These are phyloP conservation scores for Rhyacichthys aspro DNA, from an alignment of 2,797 vertebrate species.

Conservation along the genomic window DNA sequence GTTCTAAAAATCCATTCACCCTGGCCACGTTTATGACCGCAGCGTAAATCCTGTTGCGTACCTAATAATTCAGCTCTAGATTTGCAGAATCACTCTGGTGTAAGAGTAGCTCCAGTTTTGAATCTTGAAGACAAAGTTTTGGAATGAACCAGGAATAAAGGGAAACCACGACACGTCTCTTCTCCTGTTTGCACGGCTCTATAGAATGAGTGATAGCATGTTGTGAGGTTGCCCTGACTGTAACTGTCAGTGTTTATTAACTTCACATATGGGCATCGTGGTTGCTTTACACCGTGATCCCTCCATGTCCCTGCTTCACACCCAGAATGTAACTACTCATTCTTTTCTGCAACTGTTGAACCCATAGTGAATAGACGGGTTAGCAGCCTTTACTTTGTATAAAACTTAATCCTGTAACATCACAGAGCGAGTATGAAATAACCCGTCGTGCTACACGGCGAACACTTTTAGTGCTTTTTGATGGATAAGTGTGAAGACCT, in stretches of 20 bases:
- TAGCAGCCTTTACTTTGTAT: neutral
- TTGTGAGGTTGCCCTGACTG: too few species aligned
- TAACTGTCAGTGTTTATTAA: constrained; percentile 15
- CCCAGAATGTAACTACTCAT: neutral
- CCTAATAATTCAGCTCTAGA: constrained; percentile 9
- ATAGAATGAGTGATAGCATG: constrained; percentile 1
- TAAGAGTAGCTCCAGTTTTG: neutral
- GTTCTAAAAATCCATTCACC: constrained; percentile 25
- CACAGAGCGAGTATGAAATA: constrained; percentile 9
- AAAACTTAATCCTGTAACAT: constrained; percentile 2
- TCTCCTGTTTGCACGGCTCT: neutral
- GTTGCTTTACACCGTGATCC: constrained; percentile 29
- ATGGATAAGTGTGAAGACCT: constrained; percentile 51
- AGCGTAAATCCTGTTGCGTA: constrained; percentile 18
- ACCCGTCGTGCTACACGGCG: constrained; percentile 3
- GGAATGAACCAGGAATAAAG: constrained; percentile 5
- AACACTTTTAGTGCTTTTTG: constrained; percentile 44
- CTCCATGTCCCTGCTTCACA: constrained; percentile 20
- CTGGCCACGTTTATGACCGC: constrained; percentile 23
- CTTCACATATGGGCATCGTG: constrained; percentile 9
- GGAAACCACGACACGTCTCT: neutral
- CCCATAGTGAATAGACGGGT: neutral
- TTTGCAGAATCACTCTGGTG: constrained; percentile 3
- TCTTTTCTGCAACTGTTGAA: constrained; percentile 17
- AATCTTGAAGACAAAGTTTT: neutral